These are phyloP conservation scores for Microcebus ravelobensis DNA, from an alignment of 2,113 vertebrate genomes.

Conservation along the genomic window DNA sequence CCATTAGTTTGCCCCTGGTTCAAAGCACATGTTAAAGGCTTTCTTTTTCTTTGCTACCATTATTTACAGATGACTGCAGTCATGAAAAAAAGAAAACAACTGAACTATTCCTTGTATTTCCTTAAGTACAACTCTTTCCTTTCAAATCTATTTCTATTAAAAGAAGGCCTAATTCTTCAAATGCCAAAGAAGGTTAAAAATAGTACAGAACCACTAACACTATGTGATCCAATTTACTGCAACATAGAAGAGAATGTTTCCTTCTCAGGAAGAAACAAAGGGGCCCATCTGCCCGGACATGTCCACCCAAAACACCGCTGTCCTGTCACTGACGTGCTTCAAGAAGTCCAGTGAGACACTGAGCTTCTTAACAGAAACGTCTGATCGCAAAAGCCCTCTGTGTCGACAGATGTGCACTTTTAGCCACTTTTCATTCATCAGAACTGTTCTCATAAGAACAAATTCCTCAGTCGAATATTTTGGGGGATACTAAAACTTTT, in stretches of 20 bases:
- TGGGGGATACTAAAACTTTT: not conserved
- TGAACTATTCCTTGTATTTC: not conserved
- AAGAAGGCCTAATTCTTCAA: slow-evolving; percentile 38
- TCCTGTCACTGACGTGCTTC: not conserved
- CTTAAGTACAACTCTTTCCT: not conserved
- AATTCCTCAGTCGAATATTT: not conserved
- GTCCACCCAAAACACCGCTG: too few relatives aligned
- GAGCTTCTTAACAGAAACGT: not conserved
- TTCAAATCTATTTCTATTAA: slow-evolving; percentile 37
- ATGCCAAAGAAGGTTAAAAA: slow-evolving; percentile 40
- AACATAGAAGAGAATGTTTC: not conserved
- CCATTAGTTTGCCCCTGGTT: not conserved
- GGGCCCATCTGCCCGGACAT: not conserved
- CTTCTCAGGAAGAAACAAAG: not conserved
- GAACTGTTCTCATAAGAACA: not conserved
- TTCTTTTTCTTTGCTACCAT: not conserved
- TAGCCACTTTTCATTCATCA: not conserved
- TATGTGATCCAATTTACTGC: not conserved
- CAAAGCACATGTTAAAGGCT: not conserved
- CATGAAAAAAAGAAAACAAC: not conserved
- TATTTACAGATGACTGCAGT: not conserved
- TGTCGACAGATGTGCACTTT: not conserved
- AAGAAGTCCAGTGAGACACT: not conserved
- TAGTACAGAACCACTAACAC: not conserved
- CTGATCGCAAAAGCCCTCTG: not conserved